phyloP scores from a whole-genome alignment of 2,797 vertebrate genomes.

The Galagoides demidoff region DNA sequence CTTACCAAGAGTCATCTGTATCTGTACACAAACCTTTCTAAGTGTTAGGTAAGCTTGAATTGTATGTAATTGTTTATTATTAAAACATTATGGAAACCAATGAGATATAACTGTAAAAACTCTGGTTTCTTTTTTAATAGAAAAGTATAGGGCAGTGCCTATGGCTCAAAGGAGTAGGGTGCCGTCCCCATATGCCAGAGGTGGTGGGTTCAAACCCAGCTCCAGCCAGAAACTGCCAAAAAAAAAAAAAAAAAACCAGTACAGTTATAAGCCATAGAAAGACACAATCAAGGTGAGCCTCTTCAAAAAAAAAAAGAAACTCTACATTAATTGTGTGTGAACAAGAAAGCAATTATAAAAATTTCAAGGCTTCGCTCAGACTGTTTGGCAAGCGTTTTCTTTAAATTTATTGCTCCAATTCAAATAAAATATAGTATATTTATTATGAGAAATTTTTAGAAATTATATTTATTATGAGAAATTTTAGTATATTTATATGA shows the following conservation, averaged over 20 bases:
- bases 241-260: too few species aligned
- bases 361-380: background rate
- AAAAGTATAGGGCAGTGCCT: background rate
- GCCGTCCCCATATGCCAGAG: too few species aligned
- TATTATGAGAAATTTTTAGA: background rate
- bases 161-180: too few species aligned
- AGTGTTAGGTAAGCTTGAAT: background rate
- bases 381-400: background rate
- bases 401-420: conserved; percentile 15
- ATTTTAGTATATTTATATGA: background rate
- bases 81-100: conserved; percentile 33
- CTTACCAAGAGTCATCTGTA: conserved; percentile 6
- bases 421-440: conserved; percentile 10
- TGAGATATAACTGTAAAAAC: conserved; percentile 21
- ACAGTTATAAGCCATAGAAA: conserved; percentile 23
- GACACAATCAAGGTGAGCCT: background rate
- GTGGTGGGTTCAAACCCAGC: too few species aligned
- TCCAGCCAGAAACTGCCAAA: too few species aligned
- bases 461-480: background rate
- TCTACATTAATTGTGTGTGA: background rate
- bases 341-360: conserved; percentile 25
- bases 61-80: background rate
- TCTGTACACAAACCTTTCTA: background rate
- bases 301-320: background rate
- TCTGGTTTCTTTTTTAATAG: background rate